Conservation (phyloP, 2,113 vertebrate genomes). For the Saimiri boliviensis region DNA sequence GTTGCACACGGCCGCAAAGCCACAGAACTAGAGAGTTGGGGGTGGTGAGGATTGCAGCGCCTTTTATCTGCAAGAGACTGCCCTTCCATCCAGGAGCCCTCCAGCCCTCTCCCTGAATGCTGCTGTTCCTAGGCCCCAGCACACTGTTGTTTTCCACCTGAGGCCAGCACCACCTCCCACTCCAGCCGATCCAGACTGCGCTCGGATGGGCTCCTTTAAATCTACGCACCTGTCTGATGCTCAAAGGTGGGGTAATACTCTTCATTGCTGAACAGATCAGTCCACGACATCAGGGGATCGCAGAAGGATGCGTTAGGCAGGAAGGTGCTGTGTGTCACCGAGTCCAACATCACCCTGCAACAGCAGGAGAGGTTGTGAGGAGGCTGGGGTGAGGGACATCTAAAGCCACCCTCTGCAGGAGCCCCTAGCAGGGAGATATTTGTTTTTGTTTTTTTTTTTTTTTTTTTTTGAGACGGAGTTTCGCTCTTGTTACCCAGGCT, state of each 20-base stretch:
- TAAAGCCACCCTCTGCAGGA: background rate
- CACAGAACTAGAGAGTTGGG: background rate
- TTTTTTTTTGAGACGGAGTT: no score
- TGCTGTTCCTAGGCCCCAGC: background rate
- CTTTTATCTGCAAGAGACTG: background rate
- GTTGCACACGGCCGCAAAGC: accelerated
- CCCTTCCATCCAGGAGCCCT: background rate
- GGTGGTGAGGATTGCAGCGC: background rate
- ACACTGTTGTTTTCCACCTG: accelerated
- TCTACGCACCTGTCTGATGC: slow-evolving; percentile 74
- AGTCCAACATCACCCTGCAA: slow-evolving; percentile 82
- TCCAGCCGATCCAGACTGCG: background rate
- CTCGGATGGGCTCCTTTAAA: background rate
- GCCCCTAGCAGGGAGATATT: background rate
- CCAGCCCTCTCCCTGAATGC: background rate
- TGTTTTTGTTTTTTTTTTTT: no score
- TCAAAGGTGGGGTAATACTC: slow-evolving; percentile 75
- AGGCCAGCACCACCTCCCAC: background rate
- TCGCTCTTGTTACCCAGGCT: no score
- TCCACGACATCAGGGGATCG: slow-evolving; percentile 79
- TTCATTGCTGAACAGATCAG: slow-evolving; percentile 75
- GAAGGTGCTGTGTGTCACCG: slow-evolving; percentile 76
- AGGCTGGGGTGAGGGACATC: accelerated
- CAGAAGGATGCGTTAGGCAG: slow-evolving; percentile 76
- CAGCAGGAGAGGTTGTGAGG: background rate